phyloP scores from a whole-genome alignment of 2,113 vertebrate species.

The Chroicocephalus ridibundus region DNA sequence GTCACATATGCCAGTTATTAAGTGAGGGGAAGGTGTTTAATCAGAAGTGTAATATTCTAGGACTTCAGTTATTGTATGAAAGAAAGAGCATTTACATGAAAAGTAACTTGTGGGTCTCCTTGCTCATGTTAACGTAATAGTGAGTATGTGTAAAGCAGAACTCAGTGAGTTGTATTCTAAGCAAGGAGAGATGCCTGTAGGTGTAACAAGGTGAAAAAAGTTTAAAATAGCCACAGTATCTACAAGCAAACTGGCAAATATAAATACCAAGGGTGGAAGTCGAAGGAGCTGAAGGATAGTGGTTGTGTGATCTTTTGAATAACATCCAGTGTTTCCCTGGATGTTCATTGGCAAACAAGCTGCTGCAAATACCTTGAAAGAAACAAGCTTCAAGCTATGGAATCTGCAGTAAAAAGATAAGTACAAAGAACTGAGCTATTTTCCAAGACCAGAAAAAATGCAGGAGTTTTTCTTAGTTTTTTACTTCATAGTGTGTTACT shows the following conservation, averaged over 20 bases:
- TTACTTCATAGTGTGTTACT: neutral
- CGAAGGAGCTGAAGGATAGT: neutral
- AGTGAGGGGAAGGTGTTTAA: neutral
- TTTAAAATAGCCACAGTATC: neutral
- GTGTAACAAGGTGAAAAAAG: neutral
- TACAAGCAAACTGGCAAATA: neutral
- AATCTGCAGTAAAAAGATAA: neutral
- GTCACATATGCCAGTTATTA: neutral
- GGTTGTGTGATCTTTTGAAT: neutral
- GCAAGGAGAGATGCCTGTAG: neutral
- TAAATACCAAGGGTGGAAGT: neutral
- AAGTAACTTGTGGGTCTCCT: neutral
- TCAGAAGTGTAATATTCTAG: neutral
- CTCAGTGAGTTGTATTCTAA: neutral
- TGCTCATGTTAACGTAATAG: neutral
- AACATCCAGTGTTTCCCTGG: neutral
- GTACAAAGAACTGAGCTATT: neutral
- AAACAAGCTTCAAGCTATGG: neutral
- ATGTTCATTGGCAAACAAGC: neutral
- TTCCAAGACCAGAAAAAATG: neutral
- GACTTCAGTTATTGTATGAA: accelerated
- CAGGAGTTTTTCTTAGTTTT: neutral
- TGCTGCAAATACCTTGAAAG: neutral
- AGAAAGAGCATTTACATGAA: neutral
- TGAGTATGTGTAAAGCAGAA: neutral